Conservation (phyloP, 2,888 invertebrate species). For the Epistrophella euchroma region DNA sequence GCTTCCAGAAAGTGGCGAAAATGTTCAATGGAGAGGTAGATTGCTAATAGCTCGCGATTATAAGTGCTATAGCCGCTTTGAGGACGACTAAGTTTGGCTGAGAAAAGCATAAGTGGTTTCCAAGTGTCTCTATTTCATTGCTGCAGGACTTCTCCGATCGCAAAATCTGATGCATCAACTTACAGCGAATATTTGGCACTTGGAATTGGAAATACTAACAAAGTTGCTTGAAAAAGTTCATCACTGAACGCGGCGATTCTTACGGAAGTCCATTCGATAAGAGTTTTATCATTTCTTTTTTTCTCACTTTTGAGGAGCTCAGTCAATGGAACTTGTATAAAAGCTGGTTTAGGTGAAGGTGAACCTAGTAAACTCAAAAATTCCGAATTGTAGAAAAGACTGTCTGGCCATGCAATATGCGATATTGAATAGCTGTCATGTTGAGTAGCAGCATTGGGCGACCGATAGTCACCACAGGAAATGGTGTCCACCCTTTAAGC, state of each 20-base stretch:
- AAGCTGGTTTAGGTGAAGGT: constrained; percentile 70
- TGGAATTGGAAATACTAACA: constrained; percentile 44
- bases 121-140: constrained; percentile 46
- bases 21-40: constrained; percentile 79
- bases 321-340: background rate
- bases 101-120: constrained; percentile 78
- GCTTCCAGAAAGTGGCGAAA: constrained; percentile 75
- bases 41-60: constrained; percentile 79
- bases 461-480: no score
- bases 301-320: constrained; percentile 1
- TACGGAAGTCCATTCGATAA: background rate
- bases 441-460: no score
- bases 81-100: constrained; percentile 78
- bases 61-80: constrained; percentile 80
- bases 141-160: constrained; percentile 57
- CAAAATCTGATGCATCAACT: constrained; percentile 63
- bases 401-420: no score
- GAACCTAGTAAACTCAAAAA: constrained; percentile 79
- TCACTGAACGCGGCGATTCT: background rate
- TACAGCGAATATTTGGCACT: constrained; percentile 23
- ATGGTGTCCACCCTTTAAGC: no score
- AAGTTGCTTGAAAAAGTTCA: constrained; percentile 2
- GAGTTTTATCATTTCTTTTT: constrained; percentile 9
- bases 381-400: no score
- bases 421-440: no score